Evolutionary conservation across 2,797 vertebrate genomes (phyloP).

Genomic region (Rhincodon typus): DNA sequence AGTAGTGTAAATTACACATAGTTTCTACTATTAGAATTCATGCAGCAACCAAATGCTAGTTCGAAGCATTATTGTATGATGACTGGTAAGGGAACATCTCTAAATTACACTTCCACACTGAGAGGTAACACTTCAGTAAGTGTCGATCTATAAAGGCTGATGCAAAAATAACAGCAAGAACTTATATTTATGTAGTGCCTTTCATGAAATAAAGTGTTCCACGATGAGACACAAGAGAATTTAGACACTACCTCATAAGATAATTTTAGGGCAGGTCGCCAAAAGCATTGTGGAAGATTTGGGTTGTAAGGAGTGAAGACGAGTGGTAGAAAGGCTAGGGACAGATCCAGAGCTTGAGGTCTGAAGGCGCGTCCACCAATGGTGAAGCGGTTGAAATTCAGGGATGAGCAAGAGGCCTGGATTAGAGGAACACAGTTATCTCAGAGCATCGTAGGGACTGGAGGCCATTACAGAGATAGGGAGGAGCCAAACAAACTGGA

Average conservation of each 20-base stretch:
- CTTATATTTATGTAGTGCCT: not conserved
- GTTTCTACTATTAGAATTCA: not conserved
- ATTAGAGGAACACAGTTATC: not conserved
- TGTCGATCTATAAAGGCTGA: not conserved
- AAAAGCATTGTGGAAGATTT: not conserved
- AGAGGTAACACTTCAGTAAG: not conserved
- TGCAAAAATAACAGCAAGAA: not conserved
- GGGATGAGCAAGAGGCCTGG: not conserved
- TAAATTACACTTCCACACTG: not conserved
- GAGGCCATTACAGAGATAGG: not conserved
- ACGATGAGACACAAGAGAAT: not conserved
- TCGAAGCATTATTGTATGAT: not conserved
- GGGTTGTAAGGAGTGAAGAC: not conserved
- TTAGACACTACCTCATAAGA: not conserved
- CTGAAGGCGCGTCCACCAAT: not conserved
- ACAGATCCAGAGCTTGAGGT: not conserved
- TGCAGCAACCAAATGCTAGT: not conserved
- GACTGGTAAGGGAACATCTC: not conserved
- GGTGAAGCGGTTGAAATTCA: not conserved
- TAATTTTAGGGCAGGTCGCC: not conserved
- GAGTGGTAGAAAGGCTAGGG: not conserved
- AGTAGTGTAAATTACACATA: not conserved
- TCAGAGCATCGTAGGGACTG: not conserved
- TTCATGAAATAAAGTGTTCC: not conserved
- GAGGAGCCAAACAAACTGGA: not conserved